Base-by-base conservation (phyloP, 2,797 vertebrate genomes). In the Poecilia picta region DNA sequence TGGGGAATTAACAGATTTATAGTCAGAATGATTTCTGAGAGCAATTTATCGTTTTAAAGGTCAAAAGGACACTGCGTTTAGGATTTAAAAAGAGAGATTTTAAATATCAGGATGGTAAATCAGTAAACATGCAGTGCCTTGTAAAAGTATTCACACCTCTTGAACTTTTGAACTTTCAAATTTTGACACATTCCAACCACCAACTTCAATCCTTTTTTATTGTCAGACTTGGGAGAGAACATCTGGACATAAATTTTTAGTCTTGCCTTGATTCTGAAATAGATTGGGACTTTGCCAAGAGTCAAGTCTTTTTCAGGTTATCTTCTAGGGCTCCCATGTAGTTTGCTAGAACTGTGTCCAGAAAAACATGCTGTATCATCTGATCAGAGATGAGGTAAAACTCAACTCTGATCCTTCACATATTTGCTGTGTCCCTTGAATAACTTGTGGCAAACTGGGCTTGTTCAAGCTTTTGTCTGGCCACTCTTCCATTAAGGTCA, bases 61-160 rank as follows among this genome's bases (percentile, higher is more conserved):
- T 53, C 10, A 39, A 43, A 79, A 53, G 1, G 20, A 36, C 8
- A 33, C 5, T 25, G 10, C 25, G 20, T 8, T 16, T 49, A 33
- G 12, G 10, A 75, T 43, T 7, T 15, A 36, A 72, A 73, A 31
- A 33, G 28, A 36, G 23, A 43, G 16, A 31, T 70, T 55, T 72
- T 15, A 80, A 84, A 47, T 15, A 28, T 81, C 23, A 66, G 31
- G 23, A 74, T n/a, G 5, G 31, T 8, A 55, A 66, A 68, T 5
- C 45, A 55, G 23, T 53, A 2, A 15, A 28, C 46, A 68, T 68
- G 39, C 5, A 6, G 20, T 23, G 11, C 5, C 66, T 41, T 64
- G 16, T 7, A 36, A 64, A 64, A 64, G 59, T 36, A 33, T 36
- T 33, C 59, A 36, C 13, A 64, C 59, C 15, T 18, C 31, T 10